phyloP scores from a whole-genome alignment of 2,888 invertebrate species.

The Nephrocerus scutellatus region DNA sequence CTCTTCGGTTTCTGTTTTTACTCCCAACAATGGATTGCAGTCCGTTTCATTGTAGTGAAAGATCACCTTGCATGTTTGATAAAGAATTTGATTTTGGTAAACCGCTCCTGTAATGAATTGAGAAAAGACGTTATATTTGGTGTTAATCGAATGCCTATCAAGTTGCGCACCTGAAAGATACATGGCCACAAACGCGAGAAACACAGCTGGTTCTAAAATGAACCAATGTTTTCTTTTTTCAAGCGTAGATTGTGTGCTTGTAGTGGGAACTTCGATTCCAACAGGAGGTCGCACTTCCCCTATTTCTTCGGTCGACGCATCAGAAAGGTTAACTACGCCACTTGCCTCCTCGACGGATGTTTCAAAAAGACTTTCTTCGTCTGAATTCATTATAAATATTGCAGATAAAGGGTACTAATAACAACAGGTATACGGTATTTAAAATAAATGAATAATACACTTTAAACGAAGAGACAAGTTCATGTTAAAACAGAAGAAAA shows the following conservation, averaged over 20 bases:
- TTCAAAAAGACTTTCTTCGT: constrained; percentile 29
- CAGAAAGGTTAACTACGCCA: too few species aligned
- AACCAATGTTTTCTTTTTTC: constrained; percentile 28
- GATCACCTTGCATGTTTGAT: constrained; percentile 60
- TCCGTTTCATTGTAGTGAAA: constrained; percentile 54
- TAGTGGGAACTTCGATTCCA: too few species aligned
- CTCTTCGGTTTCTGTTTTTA: constrained; percentile 50
- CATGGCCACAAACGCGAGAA: constrained; percentile 40
- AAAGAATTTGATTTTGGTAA: constrained; percentile 61
- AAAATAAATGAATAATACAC: too few species aligned
- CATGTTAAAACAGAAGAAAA: too few species aligned
- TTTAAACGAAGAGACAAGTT: too few species aligned
- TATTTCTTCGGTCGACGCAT: too few species aligned
- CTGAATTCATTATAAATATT: constrained; percentile 25
- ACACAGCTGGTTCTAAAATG: constrained; percentile 42
- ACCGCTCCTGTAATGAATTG: constrained; percentile 45
- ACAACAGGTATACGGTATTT: too few species aligned
- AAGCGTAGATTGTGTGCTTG: background rate
- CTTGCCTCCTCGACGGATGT: constrained; percentile 8
- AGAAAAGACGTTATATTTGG: too few species aligned
- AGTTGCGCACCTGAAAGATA: constrained; percentile 41
- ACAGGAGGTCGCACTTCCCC: too few species aligned
- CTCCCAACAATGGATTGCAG: constrained; percentile 48
- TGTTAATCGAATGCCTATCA: too few species aligned
- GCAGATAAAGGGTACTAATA: too few species aligned